phyloP scores from a whole-genome alignment of 2,113 vertebrate species.

The Dasyurus viverrinus region DNA sequence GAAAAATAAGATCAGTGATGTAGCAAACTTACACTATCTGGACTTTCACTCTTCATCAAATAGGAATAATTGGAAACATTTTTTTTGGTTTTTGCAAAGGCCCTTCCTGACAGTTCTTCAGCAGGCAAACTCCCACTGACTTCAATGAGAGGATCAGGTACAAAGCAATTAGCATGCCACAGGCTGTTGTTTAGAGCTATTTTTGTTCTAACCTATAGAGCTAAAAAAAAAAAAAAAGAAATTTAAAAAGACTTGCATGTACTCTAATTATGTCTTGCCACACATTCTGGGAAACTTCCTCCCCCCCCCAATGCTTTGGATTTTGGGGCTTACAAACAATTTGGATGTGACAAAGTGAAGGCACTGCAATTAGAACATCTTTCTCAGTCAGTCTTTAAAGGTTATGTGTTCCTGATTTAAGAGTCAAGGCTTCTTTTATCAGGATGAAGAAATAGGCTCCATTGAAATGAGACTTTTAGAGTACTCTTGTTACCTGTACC shows the following conservation, averaged over 20 bases:
- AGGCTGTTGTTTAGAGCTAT: constrained; percentile 29
- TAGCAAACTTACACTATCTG: background rate
- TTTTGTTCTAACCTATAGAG: constrained; percentile 64
- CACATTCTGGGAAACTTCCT: constrained; percentile 11
- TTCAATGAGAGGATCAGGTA: constrained; percentile 36
- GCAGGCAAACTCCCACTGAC: constrained; percentile 2
- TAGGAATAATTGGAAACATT: constrained; percentile 11
- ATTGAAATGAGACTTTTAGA: constrained; percentile 4
- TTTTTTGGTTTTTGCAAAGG: constrained; percentile 6
- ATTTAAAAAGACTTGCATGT: background rate
- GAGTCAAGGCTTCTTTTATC: constrained; percentile 33
- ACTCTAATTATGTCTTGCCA: constrained; percentile 42
- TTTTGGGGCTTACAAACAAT: constrained; percentile 42
- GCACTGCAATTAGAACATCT: constrained; percentile 19
- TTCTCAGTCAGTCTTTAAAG: constrained; percentile 27
- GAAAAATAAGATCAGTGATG: constrained; percentile 17
- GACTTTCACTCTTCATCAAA: constrained; percentile 42
- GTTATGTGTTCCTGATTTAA: constrained; percentile 29
- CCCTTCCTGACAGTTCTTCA: constrained; percentile 13
- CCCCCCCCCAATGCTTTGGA: constrained; percentile 39
- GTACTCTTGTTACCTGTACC: background rate
- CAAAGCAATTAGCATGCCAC: constrained; percentile 30
- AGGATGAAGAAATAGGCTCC: constrained; percentile 5
- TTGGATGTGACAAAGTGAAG: constrained; percentile 51
- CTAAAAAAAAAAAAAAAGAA: constrained; percentile 41